Evolutionary conservation across 1,140 invertebrate species (phyloP).

Genomic region (Zaprionus taronus): DNA sequence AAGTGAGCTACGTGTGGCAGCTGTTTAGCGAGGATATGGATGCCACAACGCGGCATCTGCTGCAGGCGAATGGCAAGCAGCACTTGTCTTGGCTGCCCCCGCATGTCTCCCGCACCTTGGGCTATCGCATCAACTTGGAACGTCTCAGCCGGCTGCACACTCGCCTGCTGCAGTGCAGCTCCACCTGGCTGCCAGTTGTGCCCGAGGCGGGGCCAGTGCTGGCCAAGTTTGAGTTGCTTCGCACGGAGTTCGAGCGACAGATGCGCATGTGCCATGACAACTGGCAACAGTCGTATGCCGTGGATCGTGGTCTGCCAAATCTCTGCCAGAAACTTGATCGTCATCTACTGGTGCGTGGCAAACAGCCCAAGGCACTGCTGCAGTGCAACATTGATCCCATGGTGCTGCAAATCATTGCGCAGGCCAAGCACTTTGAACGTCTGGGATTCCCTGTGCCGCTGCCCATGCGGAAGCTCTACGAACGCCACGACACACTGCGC

Average conservation of each 20-base stretch:
- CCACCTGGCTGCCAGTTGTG: conserved; percentile 72
- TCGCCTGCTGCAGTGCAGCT: conserved; percentile 44
- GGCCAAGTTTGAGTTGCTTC: conserved; percentile 63
- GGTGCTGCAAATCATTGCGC: conserved; percentile 68
- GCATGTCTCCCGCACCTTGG: conserved; percentile 86
- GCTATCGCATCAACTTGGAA: conserved; percentile 69
- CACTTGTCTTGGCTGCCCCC: conserved; percentile 88
- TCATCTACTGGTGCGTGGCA: conserved; percentile 89
- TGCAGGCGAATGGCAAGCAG: conserved; percentile 86
- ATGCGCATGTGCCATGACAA: conserved; percentile 85
- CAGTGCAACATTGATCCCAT: conserved; percentile 91
- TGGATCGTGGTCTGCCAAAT: conserved; percentile 69
- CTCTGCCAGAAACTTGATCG: conserved; percentile 87
- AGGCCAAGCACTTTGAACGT: conserved; percentile 85
- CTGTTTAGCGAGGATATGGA: conserved; percentile 92
- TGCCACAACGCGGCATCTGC: conserved; percentile 88
- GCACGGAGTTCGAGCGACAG: conserved; percentile 59
- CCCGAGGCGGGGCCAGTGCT: conserved; percentile 49
- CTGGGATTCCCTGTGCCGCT: conserved; percentile 86
- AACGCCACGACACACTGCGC: conserved; percentile 87
- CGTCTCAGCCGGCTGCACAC: conserved; percentile 64
- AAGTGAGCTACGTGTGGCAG: conserved; percentile 88
- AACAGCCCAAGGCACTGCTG: conserved; percentile 87
- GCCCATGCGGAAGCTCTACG: conserved; percentile 86
- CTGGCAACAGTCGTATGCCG: conserved; percentile 86